Conservation (phyloP, 1,140 invertebrate species). For the Drosophila trapezifrons region DNA sequence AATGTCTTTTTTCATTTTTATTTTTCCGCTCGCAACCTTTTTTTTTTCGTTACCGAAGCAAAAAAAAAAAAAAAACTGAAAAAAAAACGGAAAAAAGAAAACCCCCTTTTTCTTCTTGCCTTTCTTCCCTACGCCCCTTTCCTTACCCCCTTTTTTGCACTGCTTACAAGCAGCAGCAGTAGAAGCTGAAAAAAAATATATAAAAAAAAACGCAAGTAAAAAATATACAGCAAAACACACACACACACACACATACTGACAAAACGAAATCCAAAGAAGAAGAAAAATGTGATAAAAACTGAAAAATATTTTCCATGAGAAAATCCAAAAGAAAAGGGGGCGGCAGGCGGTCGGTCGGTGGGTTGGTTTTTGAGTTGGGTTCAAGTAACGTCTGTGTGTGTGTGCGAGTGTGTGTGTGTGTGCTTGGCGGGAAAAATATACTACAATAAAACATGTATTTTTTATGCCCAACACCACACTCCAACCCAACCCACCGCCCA, state of each 20-base stretch:
- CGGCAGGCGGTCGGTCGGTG: slow-evolving; percentile 1
- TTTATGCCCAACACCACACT: slow-evolving; percentile 64
- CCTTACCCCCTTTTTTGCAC: slow-evolving; percentile 1
- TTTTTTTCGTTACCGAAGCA: slow-evolving; percentile 58
- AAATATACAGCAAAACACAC: slow-evolving; percentile 40
- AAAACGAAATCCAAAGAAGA: slow-evolving; percentile 70
- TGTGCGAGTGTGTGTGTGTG: slow-evolving; percentile 21
- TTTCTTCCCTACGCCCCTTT: slow-evolving; percentile 21
- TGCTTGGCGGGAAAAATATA: slow-evolving; percentile 78
- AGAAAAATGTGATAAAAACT: slow-evolving; percentile 71
- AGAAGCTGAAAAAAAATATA: slow-evolving; percentile 40
- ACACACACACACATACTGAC: slow-evolving; percentile 8
- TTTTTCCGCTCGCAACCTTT: slow-evolving; percentile 79
- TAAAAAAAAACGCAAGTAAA: slow-evolving; percentile 37
- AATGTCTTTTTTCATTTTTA: slow-evolving; percentile 80
- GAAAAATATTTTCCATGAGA: slow-evolving; percentile 83
- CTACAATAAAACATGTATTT: slow-evolving; percentile 83
- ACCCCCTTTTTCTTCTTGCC: slow-evolving; percentile 27
- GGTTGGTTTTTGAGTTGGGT: slow-evolving; percentile 17
- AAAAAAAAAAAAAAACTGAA: not conserved
- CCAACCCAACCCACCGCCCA: not conserved
- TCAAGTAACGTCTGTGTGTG: slow-evolving; percentile 25
- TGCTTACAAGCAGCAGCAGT: slow-evolving; percentile 43
- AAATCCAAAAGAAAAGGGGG: slow-evolving; percentile 71
- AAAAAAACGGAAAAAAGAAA: slow-evolving; percentile 9